Conservation (phyloP, 2,113 vertebrate species). For the Ailuropoda melanoleuca region DNA sequence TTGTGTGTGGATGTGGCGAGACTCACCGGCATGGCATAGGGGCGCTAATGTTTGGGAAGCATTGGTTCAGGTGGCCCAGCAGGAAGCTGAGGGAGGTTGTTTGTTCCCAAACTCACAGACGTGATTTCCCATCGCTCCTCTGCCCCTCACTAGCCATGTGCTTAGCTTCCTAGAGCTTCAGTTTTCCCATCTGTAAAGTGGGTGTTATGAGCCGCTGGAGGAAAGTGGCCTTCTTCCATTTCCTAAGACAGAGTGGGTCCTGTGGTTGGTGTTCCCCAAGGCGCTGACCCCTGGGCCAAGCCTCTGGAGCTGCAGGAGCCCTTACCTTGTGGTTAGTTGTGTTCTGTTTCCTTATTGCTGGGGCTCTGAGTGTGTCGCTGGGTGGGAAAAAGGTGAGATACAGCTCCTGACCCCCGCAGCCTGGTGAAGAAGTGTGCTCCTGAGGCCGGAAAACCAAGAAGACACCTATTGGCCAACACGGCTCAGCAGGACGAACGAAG, state of each 20-base stretch:
- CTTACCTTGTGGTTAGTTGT: not conserved
- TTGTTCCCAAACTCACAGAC: not conserved
- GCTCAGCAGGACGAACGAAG: not conserved
- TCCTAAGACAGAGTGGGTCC: not conserved
- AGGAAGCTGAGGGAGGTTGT: not conserved
- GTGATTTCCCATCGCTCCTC: not conserved
- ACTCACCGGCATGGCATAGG: fast-evolving
- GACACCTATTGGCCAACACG: not conserved
- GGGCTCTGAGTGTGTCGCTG: not conserved
- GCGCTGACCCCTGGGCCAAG: not conserved
- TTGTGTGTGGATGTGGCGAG: not conserved
- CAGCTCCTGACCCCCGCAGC: not conserved
- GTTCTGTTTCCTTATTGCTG: not conserved
- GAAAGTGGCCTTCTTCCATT: not conserved
- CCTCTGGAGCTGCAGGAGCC: not conserved
- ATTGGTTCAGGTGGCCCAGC: not conserved
- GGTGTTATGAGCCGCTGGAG: not conserved
- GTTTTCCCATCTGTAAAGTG: not conserved
- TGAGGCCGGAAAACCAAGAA: not conserved
- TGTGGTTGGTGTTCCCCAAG: too few species aligned
- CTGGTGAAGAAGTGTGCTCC: not conserved
- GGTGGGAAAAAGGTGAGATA: not conserved
- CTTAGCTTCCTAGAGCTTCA: not conserved
- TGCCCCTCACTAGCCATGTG: not conserved
- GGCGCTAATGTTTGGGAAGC: fast-evolving